Evolutionary conservation across 2,888 invertebrate genomes (phyloP).

Genomic region (Isoperla grammatica): DNA sequence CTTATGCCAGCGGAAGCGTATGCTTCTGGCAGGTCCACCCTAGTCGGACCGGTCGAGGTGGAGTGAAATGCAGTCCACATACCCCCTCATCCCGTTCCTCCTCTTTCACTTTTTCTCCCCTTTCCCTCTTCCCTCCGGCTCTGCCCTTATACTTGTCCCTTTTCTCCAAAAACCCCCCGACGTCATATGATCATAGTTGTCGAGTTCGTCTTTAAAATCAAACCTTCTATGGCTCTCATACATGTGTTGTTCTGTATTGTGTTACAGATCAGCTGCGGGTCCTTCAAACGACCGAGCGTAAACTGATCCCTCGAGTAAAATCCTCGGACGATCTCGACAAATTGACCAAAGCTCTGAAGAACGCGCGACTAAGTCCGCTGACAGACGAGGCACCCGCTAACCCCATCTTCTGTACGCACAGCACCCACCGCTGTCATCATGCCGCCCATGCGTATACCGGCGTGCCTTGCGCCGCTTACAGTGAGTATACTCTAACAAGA

Average conservation of each 20-base stretch:
- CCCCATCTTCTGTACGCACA: slow-evolving; percentile 75
- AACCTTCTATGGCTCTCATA: not conserved
- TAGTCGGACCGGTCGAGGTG: too few species aligned
- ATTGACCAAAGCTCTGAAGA: slow-evolving; percentile 38
- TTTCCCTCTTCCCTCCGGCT: too few species aligned
- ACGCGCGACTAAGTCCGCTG: slow-evolving; percentile 36
- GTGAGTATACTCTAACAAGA: slow-evolving; percentile 52
- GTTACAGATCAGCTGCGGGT: slow-evolving; percentile 59
- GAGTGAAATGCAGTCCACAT: too few species aligned
- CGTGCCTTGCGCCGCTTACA: slow-evolving; percentile 79
- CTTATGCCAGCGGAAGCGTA: too few species aligned
- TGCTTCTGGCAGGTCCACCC: too few species aligned
- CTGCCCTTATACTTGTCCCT: not conserved
- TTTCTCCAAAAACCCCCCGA: too few species aligned
- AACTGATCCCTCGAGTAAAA: slow-evolving; percentile 39
- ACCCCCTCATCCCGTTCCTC: too few species aligned
- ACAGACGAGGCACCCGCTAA: slow-evolving; percentile 50
- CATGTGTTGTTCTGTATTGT: not conserved
- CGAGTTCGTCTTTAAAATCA: too few species aligned
- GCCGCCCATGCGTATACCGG: slow-evolving; percentile 89
- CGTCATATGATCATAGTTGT: too few species aligned
- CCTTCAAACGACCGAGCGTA: slow-evolving; percentile 40
- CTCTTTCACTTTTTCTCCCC: too few species aligned
- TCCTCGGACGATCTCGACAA: slow-evolving; percentile 42
- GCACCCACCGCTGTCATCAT: slow-evolving; percentile 85